A percentile compares a stretch with the other conserved stretches of the same genome.
These are phyloP conservation scores for Microplitis deprimator DNA, from an alignment of 2,888 invertebrate genomes.

Conservation along the genomic window DNA sequence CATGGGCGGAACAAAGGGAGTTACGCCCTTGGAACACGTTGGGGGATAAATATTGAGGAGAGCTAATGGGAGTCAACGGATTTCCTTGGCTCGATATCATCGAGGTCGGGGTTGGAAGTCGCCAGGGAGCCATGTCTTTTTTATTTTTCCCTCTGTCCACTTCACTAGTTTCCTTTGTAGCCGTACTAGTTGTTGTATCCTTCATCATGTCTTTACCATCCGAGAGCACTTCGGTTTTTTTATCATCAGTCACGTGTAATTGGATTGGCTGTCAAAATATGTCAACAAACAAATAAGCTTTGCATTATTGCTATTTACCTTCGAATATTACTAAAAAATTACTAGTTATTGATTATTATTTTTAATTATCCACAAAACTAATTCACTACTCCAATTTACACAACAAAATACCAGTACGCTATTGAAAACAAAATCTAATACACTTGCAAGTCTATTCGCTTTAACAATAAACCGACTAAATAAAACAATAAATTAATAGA, in stretches of 20 bases:
- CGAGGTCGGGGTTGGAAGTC: constrained; percentile 55
- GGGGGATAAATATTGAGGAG: constrained; percentile 70
- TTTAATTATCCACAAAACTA: background rate
- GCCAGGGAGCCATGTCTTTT: constrained; percentile 56
- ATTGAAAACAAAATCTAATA: too few species aligned
- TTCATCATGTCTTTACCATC: background rate
- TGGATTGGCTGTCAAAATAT: constrained; percentile 52
- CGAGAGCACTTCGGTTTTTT: constrained; percentile 43
- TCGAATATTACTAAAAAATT: background rate
- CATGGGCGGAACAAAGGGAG: constrained; percentile 72
- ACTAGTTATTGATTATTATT: background rate
- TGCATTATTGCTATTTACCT: background rate
- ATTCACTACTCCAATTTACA: background rate
- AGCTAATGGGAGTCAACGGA: constrained; percentile 62
- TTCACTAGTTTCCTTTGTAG: constrained; percentile 23
- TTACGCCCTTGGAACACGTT: constrained; percentile 72
- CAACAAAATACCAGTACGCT: too few species aligned
- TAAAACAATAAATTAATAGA: background rate
- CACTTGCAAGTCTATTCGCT: too few species aligned
- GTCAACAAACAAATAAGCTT: background rate
- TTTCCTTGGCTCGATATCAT: constrained; percentile 57
- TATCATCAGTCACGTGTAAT: constrained; percentile 64
- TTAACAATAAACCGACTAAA: background rate
- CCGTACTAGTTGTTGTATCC: constrained; percentile 45
- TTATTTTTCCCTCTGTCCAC: constrained; percentile 36